phyloP scores from a whole-genome alignment of 2,888 invertebrate species.

The Aelia acuminata region DNA sequence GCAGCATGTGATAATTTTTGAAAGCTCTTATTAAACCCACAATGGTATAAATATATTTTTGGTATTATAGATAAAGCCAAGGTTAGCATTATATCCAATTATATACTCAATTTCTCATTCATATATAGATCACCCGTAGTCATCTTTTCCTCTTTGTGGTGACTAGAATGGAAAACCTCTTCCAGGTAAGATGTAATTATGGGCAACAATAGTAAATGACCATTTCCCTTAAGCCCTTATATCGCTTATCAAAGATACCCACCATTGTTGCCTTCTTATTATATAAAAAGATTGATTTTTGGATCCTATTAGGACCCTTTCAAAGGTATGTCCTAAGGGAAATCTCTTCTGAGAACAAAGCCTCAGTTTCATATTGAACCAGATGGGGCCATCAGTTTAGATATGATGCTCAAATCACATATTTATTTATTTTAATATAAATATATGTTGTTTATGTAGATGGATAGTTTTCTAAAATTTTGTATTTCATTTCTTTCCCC shows the following conservation, averaged over 20 bases:
- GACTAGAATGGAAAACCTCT: not conserved
- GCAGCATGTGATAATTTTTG: not conserved
- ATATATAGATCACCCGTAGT: not conserved
- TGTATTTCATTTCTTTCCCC: too few relatives aligned
- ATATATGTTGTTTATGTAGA: too few relatives aligned
- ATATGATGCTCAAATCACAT: not conserved
- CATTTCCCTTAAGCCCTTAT: not conserved
- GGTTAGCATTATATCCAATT: too few relatives aligned
- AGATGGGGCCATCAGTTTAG: not conserved
- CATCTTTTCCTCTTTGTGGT: not conserved
- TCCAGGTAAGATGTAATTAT: not conserved
- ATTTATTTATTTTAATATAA: not conserved
- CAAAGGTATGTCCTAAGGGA: not conserved
- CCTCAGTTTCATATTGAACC: not conserved
- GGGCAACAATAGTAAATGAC: not conserved
- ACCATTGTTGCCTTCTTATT: not conserved
- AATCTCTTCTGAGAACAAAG: not conserved
- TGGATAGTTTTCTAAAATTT: too few relatives aligned
- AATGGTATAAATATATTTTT: not conserved
- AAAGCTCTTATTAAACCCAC: not conserved
- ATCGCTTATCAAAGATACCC: not conserved
- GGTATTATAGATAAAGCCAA: not conserved
- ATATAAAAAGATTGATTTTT: conserved; percentile 7
- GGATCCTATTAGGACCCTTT: not conserved
- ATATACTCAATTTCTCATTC: not conserved